Evolutionary conservation across 2,888 invertebrate species (phyloP), one percentile per base, ranked within the genome.

Genomic region (Timandra comae): DNA sequence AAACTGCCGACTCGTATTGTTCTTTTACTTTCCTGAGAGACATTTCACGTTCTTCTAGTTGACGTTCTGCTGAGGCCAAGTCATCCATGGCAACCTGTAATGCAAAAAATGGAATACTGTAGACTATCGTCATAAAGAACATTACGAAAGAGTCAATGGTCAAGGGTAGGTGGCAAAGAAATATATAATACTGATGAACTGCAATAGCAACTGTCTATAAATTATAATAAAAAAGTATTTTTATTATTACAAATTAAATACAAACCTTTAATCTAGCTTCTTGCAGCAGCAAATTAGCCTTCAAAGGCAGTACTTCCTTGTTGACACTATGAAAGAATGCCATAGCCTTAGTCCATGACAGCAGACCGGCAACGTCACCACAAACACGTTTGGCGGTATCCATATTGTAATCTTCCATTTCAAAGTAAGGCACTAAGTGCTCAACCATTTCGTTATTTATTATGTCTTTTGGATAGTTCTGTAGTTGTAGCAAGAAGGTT

Each of bases 381-480:
- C 98, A 98, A 3, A 98, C 98, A 44, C 97, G 88, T 64, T 96
- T 93, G 0, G 98, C 98, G 33, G 94, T 97, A 59, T 98, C 98
- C 94, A 98, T 95, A 64, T 95, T 96, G 70, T 98, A 98, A 72
- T 98, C 98, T 57, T 97, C 97, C 96, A 96, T 96, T 67, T 92
- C 91, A 56, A 97, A 95, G 72, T 97, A 98, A 0, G 97, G 97
- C 47, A 91, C 88, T 33, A 98, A 76, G 39, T 98, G 87, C 66
- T 98, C 98, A 5, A 98, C 95, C 91, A 98, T 97, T 82, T 98
- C 98, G 60, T 96, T 97, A 70, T 97, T 98, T 41, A 98, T 98
- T 5, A 95, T 94, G 63, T 98, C 98, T 80, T 97, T 96, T 0
- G 97, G 97, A 70, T 97, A 98, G 63, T 96, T 96, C 85, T 97